Evolutionary conservation across 2,797 vertebrate genomes (phyloP), one percentile per base, ranked within the genome.

Genomic region (Trichosurus vulpecula): DNA sequence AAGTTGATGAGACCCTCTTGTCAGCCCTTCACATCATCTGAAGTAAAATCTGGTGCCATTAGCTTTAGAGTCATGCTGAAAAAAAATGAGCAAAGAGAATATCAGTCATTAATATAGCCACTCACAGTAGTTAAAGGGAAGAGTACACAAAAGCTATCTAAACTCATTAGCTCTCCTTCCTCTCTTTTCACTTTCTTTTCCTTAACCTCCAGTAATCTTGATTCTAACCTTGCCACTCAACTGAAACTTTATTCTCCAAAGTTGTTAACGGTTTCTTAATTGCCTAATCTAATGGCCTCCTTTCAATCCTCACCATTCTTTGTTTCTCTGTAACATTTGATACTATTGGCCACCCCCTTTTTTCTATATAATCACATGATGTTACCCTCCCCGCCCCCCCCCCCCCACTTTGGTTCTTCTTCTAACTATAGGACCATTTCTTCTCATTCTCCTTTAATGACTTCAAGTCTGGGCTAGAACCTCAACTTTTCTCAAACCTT

Each of bases 41-140:
- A 95, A 97, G 94, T 94, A 95, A 95, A 90, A 97, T 92, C 94
- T 66, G 57, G n/a, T 96, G 93, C n/a, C 74, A 54, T 54, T 51
- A 51, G 14, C 31, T 92, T 51, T 10, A n/a, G 92, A n/a, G 61
- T 5, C 25, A 53, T 12, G 53, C 47, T 53, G 25, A 2, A 92
- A 3, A 91, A 66, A 51, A 74, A 6, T 54, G 93, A 94, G 91
- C 90, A 95, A 12, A 89, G 90, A 94, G 95, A 92, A 41, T 35
- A 35, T 12, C 90, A 81, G 92, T 90, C 58, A 94, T 4, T 94
- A 57, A 54, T 74, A 92, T 95, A 30, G 31, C 22, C 16, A 19
- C 47, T 31, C 41, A 96, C 93, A 92, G 57, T 56, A 56, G 54
- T 81, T 90, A 30, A 91, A 74, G 87, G 92, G 91, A 94, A 92